phyloP scores from a whole-genome alignment of 1,140 invertebrate genomes.

The Drosophila carrolli region DNA sequence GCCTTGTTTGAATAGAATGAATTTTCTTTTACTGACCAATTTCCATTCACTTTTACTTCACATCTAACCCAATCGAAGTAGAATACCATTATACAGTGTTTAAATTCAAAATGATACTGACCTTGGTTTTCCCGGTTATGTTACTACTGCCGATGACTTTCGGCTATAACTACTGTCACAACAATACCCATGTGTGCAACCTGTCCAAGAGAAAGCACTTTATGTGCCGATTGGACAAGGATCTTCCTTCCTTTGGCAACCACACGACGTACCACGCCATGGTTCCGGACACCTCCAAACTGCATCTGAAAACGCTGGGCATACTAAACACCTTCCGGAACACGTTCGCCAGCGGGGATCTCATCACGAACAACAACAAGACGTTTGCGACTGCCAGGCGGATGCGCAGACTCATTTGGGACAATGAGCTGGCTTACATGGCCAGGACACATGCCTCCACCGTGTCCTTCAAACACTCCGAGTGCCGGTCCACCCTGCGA shows the following conservation, averaged over 20 bases:
- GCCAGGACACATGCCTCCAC: constrained; percentile 47
- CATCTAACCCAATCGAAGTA: not conserved
- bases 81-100: constrained; percentile 1
- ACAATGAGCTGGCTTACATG: constrained; percentile 56
- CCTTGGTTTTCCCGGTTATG: not conserved
- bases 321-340: constrained; percentile 29
- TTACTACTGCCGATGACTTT: not conserved
- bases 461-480: constrained; percentile 49
- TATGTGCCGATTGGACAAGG: constrained; percentile 28
- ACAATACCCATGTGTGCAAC: constrained; percentile 31
- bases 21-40: not conserved
- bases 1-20: constrained; percentile 15
- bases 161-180: constrained; percentile 63
- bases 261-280: constrained; percentile 1
- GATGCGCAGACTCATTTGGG: constrained; percentile 68
- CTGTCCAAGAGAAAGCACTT: constrained; percentile 27
- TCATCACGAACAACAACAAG: not conserved
- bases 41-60: not conserved
- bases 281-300: constrained; percentile 24
- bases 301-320: constrained; percentile 1
- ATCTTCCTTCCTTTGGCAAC: constrained; percentile 9
- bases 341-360: constrained; percentile 34
- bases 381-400: constrained; percentile 40
- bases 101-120: not conserved
- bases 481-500: constrained; percentile 38